These are phyloP conservation scores for Lithophane ornitopus DNA, from an alignment of 2,888 invertebrate genomes.

Conservation along the genomic window DNA sequence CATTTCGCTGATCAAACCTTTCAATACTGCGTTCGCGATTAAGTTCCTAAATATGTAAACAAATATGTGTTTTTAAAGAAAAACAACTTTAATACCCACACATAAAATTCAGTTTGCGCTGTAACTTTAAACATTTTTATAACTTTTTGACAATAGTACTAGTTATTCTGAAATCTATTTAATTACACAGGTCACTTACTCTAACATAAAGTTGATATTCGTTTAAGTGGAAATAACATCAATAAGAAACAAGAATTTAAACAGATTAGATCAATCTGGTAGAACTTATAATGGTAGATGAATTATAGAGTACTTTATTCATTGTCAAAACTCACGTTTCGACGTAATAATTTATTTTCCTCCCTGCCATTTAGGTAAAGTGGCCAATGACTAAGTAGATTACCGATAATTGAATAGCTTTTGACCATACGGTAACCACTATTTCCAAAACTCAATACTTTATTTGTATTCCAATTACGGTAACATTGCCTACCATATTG, in stretches of 20 bases:
- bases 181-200: too few species aligned
- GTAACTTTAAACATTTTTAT: neutral
- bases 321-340: neutral
- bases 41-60: neutral
- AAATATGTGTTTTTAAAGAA: neutral
- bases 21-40: neutral
- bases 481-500: neutral
- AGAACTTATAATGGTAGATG: too few species aligned
- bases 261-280: too few species aligned
- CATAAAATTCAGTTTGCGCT: neutral
- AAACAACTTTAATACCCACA: neutral
- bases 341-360: neutral
- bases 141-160: neutral
- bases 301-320: neutral
- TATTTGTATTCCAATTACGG: neutral
- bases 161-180: neutral
- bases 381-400: neutral
- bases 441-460: neutral
- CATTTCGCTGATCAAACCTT: neutral
- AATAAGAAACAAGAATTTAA: neutral
- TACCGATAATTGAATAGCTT: too few species aligned
- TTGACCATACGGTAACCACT: neutral
- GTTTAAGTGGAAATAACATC: neutral
- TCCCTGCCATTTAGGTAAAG: neutral
- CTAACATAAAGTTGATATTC: neutral